Evolutionary conservation across 2,113 vertebrate species (phyloP), one percentile per base, ranked within the genome.

Genomic region (Origma solitaria): DNA sequence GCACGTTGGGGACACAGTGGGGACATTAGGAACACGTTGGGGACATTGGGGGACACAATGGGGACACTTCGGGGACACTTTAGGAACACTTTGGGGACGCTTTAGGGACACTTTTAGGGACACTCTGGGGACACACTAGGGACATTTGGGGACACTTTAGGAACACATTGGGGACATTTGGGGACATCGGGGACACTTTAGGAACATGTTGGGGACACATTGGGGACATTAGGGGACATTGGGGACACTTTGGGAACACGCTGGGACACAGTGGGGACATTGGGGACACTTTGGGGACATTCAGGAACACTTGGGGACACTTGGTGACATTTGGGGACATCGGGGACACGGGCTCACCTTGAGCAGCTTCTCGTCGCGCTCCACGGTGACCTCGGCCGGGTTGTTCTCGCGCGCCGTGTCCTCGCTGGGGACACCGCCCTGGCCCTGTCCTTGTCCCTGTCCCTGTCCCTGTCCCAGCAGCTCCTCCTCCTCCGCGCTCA

Each of bases 401-500:
- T 99, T 98, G 71, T 98, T 98, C 49, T 99, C 99, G 56, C 99
- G 99, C 18, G 97, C 88, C 28, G 96, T 97, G 27, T 99, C 99
- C 84, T 99, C 99, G 0, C 98, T 23, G 7, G 42, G 31, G 31
- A 42, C 16, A 7, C 22, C 15, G 7, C 64, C 64, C 7, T 35
- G 65, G 4, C 33, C 65, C 24, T 49, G 65, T 1, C 42, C 64
- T 16, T 65, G 62, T 4, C 42, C 64, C 22, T 47, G 44, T 0
- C 65, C 58, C 35, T 84, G 10, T 98, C 88, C 71, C 98, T 97
- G 98, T 20, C 99, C 99, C 76, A 99, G 97, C 44, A 99, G 98
- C 95, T 99, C 99, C 93, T 99, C 99, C 94, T 99, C 99, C 92
- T 99, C 99, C 0, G 99, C 99, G 9, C 98, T 99, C 91, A 99